Evolutionary conservation across 2,113 vertebrate genomes (phyloP).

Genomic region (Callopanchax toddi): DNA sequence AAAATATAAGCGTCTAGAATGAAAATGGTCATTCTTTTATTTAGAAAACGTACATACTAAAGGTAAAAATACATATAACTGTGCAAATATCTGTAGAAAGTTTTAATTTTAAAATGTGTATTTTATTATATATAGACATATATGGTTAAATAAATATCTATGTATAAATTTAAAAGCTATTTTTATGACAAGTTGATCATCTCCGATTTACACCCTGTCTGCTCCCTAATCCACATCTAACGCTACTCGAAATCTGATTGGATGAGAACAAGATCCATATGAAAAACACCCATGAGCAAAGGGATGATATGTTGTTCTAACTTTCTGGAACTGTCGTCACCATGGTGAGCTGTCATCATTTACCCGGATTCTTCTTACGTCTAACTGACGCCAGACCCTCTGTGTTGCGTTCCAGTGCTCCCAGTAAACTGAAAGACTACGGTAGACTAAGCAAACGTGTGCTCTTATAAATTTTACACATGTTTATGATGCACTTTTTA

Average conservation of each 20-base stretch:
- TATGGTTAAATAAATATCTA: too few species aligned
- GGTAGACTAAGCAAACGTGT: rapidly evolving
- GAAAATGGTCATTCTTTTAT: too few species aligned
- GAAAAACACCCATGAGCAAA: not conserved
- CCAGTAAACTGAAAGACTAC: not conserved
- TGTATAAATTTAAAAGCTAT: not conserved
- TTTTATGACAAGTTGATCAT: not conserved
- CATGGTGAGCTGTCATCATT: constrained; percentile 59
- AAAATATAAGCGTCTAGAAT: too few species aligned
- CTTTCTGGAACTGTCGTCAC: constrained; percentile 75
- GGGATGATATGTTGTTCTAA: constrained; percentile 35
- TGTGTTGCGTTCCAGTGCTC: constrained; percentile 25
- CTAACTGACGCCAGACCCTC: constrained; percentile 58
- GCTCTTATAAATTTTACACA: not conserved
- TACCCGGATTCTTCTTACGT: constrained; percentile 72
- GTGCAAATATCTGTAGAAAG: too few species aligned
- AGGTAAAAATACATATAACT: too few species aligned
- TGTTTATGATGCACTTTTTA: too few species aligned
- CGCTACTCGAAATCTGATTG: not conserved
- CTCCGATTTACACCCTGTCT: not conserved
- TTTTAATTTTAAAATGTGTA: too few species aligned
- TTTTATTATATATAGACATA: too few species aligned
- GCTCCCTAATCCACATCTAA: not conserved
- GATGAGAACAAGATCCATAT: constrained; percentile 4
- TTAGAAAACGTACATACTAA: too few species aligned